These are phyloP conservation scores for Chaenogobius annularis DNA, from an alignment of 2,113 vertebrate genomes.

Conservation along the genomic window DNA sequence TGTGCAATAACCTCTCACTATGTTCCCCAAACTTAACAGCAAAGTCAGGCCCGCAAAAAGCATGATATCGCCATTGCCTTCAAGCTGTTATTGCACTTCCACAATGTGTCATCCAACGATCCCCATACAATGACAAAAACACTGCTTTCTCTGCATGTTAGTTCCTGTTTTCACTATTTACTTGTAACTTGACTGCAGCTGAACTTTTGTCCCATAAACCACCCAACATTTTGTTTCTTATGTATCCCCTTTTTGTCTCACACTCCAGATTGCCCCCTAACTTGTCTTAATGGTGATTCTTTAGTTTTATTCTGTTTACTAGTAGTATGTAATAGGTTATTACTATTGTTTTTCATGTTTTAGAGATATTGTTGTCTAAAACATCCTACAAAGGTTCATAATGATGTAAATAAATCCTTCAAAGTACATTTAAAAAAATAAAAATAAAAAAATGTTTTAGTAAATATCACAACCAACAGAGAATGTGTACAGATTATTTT, in stretches of 20 bases:
- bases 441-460: too few species aligned
- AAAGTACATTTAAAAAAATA: too few species aligned
- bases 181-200: not conserved
- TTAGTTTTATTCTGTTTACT: too few species aligned
- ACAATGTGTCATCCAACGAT: conserved; percentile 3
- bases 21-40: not conserved
- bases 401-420: too few species aligned
- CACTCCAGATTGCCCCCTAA: too few species aligned
- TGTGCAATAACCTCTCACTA: not conserved
- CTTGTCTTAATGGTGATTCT: too few species aligned
- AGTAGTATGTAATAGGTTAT: too few species aligned
- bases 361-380: not conserved
- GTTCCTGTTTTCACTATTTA: conserved; percentile 62
- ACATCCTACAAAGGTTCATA: not conserved
- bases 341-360: too few species aligned
- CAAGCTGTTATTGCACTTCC: conserved; percentile 9
- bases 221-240: too few species aligned
- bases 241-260: not conserved
- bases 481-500: not conserved
- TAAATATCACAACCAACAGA: too few species aligned
- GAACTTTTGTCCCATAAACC: not conserved
- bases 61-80: not conserved
- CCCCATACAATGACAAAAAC: not conserved
- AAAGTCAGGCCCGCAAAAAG: not conserved
- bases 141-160: conserved; percentile 12